Evolutionary conservation across 2,113 vertebrate genomes (phyloP).

Genomic region (Protomyctophum bolini): DNA sequence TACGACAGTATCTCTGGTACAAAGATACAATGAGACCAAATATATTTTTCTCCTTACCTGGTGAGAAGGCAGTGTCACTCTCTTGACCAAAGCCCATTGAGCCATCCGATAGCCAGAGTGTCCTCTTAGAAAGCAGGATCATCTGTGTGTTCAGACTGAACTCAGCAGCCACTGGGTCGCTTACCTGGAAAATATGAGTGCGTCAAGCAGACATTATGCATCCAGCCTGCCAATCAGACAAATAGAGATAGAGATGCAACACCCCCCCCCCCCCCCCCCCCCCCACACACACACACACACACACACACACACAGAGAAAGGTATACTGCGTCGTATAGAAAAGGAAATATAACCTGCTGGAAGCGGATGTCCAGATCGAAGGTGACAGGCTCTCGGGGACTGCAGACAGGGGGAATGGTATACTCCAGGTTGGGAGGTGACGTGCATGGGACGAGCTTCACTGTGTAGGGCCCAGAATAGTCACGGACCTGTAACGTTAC

Average conservation of each 20-base stretch:
- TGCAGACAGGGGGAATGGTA: slow-evolving; percentile 87
- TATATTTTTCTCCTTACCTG: slow-evolving; percentile 77
- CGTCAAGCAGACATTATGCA: neutral
- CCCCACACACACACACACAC: neutral
- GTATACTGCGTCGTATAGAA: too few relatives aligned
- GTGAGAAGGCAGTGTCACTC: slow-evolving; percentile 88
- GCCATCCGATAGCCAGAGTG: slow-evolving; percentile 92
- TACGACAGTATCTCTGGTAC: too few relatives aligned
- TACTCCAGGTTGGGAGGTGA: slow-evolving; percentile 83
- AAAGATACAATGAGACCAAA: too few relatives aligned
- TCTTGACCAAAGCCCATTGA: slow-evolving; percentile 94
- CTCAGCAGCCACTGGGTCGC: slow-evolving; percentile 93
- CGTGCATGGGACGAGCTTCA: slow-evolving; percentile 89
- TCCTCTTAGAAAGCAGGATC: slow-evolving; percentile 91
- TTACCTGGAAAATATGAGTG: slow-evolving; percentile 79
- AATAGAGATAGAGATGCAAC: neutral
- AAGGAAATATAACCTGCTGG: slow-evolving; percentile 85
- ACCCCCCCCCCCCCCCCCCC: neutral
- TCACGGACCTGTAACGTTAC: slow-evolving; percentile 85
- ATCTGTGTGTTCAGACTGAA: slow-evolving; percentile 96
- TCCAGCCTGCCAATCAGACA: neutral
- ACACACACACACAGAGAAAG: neutral
- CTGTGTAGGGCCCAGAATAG: slow-evolving; percentile 90
- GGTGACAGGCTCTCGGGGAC: slow-evolving; percentile 86
- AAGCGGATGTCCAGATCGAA: slow-evolving; percentile 96